phyloP scores from a whole-genome alignment of 2,888 invertebrate species.

The Drosophila pseudotakahashii region DNA sequence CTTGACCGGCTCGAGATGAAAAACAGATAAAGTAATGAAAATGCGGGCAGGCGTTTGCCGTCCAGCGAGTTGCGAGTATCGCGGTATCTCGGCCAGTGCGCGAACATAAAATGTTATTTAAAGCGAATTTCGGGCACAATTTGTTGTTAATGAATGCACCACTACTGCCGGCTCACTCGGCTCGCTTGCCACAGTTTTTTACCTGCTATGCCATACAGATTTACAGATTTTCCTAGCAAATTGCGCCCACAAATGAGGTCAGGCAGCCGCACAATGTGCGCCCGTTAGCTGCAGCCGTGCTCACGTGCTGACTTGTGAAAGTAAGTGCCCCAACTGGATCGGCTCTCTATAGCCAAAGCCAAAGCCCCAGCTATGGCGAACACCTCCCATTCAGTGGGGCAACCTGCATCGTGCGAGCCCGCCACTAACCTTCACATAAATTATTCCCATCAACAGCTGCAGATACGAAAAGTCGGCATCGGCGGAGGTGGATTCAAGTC shows the following conservation, averaged over 20 bases:
- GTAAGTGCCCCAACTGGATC: slow-evolving; percentile 60
- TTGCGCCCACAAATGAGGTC: slow-evolving; percentile 77
- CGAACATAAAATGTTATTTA: slow-evolving; percentile 76
- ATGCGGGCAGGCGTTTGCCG: slow-evolving; percentile 34
- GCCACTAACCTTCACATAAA: slow-evolving; percentile 78
- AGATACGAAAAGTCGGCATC: slow-evolving; percentile 35
- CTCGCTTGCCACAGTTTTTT: slow-evolving; percentile 59
- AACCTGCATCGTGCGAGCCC: slow-evolving; percentile 64
- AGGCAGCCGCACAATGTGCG: slow-evolving; percentile 71
- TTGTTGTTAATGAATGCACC: slow-evolving; percentile 76
- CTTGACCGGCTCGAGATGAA: slow-evolving; percentile 67
- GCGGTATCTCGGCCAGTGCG: slow-evolving; percentile 36
- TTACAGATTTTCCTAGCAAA: slow-evolving; percentile 69
- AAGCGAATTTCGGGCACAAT: slow-evolving; percentile 75
- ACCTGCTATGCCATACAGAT: too few relatives aligned
- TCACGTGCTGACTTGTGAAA: slow-evolving; percentile 79
- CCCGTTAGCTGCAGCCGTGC: slow-evolving; percentile 58
- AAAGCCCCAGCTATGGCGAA: not conserved
- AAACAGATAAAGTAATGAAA: slow-evolving; percentile 53
- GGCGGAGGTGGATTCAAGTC: slow-evolving; percentile 22
- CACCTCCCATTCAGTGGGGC: slow-evolving; percentile 21
- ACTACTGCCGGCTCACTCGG: slow-evolving; percentile 48
- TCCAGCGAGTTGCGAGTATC: not conserved
- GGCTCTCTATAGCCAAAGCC: slow-evolving; percentile 11
- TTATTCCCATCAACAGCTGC: slow-evolving; percentile 74